Evolutionary conservation across 2,797 vertebrate genomes (phyloP).

Genomic region (Pachyuromys duprasi): DNA sequence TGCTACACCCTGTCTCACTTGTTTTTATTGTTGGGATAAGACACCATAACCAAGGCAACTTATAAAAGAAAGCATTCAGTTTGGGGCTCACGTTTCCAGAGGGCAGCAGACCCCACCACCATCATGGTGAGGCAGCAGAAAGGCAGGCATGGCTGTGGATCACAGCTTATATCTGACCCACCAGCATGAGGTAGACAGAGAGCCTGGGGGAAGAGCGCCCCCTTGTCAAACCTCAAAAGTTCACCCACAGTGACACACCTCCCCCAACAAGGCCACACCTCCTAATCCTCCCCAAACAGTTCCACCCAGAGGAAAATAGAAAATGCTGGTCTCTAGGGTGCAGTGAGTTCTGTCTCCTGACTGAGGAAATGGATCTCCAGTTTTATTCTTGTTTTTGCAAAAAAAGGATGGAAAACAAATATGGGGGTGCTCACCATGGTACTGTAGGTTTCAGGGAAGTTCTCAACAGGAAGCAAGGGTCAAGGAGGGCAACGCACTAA

Average conservation of each 20-base stretch:
- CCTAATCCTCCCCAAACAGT: neutral
- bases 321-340: neutral
- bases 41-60: neutral
- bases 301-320: neutral
- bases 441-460: neutral
- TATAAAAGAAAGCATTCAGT: neutral
- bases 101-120: neutral
- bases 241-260: neutral
- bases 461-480: conserved; percentile 5
- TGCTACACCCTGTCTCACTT: neutral
- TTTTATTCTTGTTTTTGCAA: conserved; percentile 2
- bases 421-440: neutral
- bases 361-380: neutral
- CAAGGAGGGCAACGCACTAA: neutral
- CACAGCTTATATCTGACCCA: neutral
- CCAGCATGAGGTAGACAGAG: neutral
- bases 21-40: neutral
- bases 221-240: neutral
- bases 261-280: neutral
- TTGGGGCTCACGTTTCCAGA: neutral
- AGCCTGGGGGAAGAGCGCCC: neutral
- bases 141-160: neutral
- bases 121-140: neutral
- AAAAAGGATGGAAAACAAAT: neutral
- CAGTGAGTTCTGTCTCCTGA: neutral